Evolutionary conservation across 2,888 invertebrate genomes (phyloP), one percentile per base, ranked within the genome.

Genomic region (Acrobeloides nanus): DNA sequence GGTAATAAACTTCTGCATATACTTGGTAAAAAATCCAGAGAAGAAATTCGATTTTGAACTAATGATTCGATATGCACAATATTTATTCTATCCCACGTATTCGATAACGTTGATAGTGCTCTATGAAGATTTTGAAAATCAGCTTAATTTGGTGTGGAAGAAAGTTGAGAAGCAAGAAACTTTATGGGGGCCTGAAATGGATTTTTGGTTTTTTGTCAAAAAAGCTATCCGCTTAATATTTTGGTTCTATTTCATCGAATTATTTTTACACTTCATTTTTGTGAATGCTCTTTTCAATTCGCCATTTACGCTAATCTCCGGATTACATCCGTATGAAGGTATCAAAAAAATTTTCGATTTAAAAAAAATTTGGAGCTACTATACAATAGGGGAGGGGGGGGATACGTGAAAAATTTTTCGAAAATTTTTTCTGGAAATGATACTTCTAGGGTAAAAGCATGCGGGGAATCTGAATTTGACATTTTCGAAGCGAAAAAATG

Each of bases 221-320:
- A 42, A 46, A 7, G 61, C 60, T 2, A 8, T 53, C 10, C 56
- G 68, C 4, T 37, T 70, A n/a, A 21, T 54, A 3, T 60, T 67
- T 48, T 66, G 65, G 64, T 60, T 54, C 41, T 46, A 40, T 33
- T 48, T 67, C 31, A 53, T 66, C 35, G 70, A 70, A 21, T 12
- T 47, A 20, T 37, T 64, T 1, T 53, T 68, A 4, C 68, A 70
- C 48, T 53, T 70, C 20, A 52, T 62, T n/a, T 55, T 58, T 25
- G 68, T 66, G 5, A 65, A 65, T 33, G 62, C 68, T 3, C 39
- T 70, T 20, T 66, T 68, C 57, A 55, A 56, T 27, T 62, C 69
- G 7, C 69, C 68, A 5, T 61, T 57, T 38, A 63, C 64, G 1
- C 43, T 67, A 32, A 52, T 66, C 18, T 48, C 53, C 10, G 46